Conservation (phyloP, 2,113 vertebrate genomes). For the Sinocyclocheilus grahami region DNA sequence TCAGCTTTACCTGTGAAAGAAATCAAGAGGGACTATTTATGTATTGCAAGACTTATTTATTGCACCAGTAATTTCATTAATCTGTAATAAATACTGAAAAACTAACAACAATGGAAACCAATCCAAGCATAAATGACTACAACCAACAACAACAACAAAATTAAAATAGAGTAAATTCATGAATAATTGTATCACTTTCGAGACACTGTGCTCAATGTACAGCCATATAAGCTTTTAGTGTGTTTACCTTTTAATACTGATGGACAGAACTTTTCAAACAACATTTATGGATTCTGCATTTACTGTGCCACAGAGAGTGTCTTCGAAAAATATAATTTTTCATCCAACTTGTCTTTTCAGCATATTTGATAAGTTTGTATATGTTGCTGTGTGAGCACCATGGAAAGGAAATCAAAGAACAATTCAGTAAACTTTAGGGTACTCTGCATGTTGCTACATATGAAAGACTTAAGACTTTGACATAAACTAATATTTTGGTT, state of each 20-base stretch:
- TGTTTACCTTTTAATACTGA: slow-evolving; percentile 1
- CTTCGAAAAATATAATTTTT: not conserved
- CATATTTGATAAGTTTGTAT: slow-evolving; percentile 10
- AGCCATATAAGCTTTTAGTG: not conserved
- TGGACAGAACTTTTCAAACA: not conserved
- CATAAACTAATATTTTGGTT: slow-evolving; percentile 38
- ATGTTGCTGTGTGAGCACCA: slow-evolving; percentile 44
- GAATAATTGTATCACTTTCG: not conserved
- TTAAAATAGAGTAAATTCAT: not conserved
- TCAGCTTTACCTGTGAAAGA: slow-evolving; percentile 42
- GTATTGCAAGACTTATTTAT: slow-evolving; percentile 54
- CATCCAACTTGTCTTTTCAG: slow-evolving; percentile 10
- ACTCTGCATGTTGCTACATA: slow-evolving; percentile 47
- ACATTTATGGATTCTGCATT: not conserved
- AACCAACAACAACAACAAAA: not conserved
- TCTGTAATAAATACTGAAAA: not conserved
- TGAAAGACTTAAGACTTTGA: slow-evolving; percentile 40
- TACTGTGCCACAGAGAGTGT: not conserved
- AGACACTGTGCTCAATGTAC: not conserved
- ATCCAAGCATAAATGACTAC: slow-evolving; percentile 12
- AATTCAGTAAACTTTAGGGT: slow-evolving; percentile 52
- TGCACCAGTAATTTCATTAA: slow-evolving; percentile 30
- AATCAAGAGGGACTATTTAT: slow-evolving; percentile 50
- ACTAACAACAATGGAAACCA: slow-evolving; percentile 11
- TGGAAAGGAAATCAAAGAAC: slow-evolving; percentile 31